Conservation (phyloP, 2,888 invertebrate species). For the Phalangium opilio region DNA sequence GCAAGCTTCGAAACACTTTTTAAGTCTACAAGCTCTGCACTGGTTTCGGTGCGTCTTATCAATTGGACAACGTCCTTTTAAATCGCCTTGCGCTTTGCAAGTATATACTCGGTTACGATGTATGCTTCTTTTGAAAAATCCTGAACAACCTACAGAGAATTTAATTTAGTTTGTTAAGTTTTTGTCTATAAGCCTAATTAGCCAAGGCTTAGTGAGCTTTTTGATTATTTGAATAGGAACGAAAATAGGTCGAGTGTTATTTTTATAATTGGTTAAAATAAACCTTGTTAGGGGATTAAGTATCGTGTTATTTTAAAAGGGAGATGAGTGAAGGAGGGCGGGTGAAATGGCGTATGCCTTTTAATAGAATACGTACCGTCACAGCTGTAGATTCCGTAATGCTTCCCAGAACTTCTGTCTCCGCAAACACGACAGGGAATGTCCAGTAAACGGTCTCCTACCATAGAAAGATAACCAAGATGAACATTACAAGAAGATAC, state of each 20-base stretch:
- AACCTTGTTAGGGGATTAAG: too few species aligned
- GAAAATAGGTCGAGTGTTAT: neutral
- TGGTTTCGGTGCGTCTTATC: constrained; percentile 96
- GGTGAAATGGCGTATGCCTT: too few species aligned
- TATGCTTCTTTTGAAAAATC: constrained; percentile 91
- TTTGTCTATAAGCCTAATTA: too few species aligned
- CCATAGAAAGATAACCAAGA: too few species aligned
- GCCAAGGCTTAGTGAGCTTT: too few species aligned
- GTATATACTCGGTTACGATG: constrained; percentile 90
- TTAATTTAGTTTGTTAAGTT: too few species aligned
- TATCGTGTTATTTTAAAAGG: too few species aligned
- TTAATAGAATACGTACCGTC: constrained; percentile 56
- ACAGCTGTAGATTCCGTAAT: constrained; percentile 98
- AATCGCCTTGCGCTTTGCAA: constrained; percentile 78
- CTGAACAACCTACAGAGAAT: constrained; percentile 58
- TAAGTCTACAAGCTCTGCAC: constrained; percentile 83
- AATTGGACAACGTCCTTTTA: constrained; percentile 79
- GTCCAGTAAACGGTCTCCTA: constrained; percentile 91
- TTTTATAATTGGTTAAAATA: neutral
- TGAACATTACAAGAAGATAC: too few species aligned
- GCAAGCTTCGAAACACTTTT: constrained; percentile 86
- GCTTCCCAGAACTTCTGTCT: constrained; percentile 96
- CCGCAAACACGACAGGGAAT: constrained; percentile 98
- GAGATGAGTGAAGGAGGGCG: too few species aligned
- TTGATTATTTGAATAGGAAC: too few species aligned